These are phyloP conservation scores for Ameiurus melas DNA, from an alignment of 2,113 vertebrate genomes.

Conservation along the genomic window DNA sequence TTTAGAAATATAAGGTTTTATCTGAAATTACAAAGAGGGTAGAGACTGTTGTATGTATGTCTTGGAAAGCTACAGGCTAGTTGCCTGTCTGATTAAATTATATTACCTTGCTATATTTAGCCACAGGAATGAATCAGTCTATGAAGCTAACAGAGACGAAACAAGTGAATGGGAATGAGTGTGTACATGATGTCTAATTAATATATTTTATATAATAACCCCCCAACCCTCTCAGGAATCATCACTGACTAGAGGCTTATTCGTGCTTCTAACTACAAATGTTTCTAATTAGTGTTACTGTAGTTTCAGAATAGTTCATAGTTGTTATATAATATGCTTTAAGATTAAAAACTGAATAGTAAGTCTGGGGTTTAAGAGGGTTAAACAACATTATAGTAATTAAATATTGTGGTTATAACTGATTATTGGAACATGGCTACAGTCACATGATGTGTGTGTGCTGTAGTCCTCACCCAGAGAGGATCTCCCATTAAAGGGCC, in stretches of 20 bases:
- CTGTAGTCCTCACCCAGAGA: conserved; percentile 83
- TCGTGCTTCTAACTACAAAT: background rate
- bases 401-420: background rate
- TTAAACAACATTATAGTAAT: background rate
- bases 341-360: background rate
- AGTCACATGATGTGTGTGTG: background rate
- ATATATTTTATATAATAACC: background rate
- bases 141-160: background rate
- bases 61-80: background rate
- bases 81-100: background rate
- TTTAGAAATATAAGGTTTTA: background rate
- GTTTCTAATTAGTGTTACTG: background rate
- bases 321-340: background rate
- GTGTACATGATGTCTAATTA: background rate
- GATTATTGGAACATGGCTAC: background rate
- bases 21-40: background rate
- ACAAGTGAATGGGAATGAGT: background rate
- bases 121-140: background rate
- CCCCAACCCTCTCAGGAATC: background rate
- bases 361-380: background rate
- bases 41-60: background rate
- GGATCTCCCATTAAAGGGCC: conserved; percentile 91
- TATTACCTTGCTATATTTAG: background rate
- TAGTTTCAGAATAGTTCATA: background rate
- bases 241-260: background rate